These are phyloP conservation scores for Toxotes lorentzi DNA, from an alignment of 2,797 vertebrate species.

Conservation along the genomic window DNA sequence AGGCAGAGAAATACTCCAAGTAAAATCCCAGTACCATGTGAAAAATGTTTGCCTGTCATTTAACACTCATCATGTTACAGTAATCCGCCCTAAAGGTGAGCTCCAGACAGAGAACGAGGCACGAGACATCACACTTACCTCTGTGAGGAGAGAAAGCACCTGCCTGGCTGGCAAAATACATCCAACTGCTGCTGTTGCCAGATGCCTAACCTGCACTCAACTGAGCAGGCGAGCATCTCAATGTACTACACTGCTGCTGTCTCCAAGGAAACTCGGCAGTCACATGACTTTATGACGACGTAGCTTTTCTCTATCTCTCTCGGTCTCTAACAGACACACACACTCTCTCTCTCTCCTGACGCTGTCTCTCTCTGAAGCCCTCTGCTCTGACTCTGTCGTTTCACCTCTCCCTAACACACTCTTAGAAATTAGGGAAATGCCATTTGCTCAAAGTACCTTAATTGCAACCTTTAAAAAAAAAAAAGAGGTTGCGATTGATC, in stretches of 20 bases:
- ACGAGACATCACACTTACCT: constrained; percentile 79
- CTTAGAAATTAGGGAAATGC: constrained; percentile 53
- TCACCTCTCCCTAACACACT: constrained; percentile 49
- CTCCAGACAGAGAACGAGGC: constrained; percentile 40
- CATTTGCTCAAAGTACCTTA: constrained; percentile 35
- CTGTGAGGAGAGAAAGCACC: constrained; percentile 73
- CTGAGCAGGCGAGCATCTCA: constrained; percentile 86
- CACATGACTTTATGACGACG: constrained; percentile 85
- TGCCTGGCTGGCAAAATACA: constrained; percentile 76
- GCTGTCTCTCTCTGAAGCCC: constrained; percentile 45
- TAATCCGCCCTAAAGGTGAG: constrained; percentile 24
- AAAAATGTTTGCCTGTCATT: constrained; percentile 29
- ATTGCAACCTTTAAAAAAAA: constrained; percentile 16
- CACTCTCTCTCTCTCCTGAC: not conserved
- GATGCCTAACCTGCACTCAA: constrained; percentile 83
- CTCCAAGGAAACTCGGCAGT: constrained; percentile 89
- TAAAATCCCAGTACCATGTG: not conserved
- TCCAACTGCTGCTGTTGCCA: constrained; percentile 79
- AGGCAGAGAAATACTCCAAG: constrained; percentile 1
- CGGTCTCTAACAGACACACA: constrained; percentile 27
- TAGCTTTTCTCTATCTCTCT: constrained; percentile 55
- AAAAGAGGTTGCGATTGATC: not conserved
- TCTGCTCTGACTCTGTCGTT: constrained; percentile 48
- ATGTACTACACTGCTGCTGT: constrained; percentile 86
- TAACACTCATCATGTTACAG: constrained; percentile 9